phyloP scores from a whole-genome alignment of 2,888 invertebrate species.

The Diloba caeruleocephala region DNA sequence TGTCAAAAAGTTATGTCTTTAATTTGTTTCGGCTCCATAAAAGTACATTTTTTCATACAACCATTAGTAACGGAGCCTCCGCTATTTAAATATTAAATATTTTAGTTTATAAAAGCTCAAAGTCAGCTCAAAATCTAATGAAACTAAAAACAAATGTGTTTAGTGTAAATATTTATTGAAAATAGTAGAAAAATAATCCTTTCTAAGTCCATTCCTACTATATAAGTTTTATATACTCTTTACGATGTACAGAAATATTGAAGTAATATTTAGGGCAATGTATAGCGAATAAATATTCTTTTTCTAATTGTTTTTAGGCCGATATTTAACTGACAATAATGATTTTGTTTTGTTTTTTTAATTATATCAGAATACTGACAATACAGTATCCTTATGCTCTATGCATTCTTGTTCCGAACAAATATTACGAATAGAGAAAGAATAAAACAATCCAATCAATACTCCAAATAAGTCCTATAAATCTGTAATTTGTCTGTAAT shows the following conservation, averaged over 20 bases:
- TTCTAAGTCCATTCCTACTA: slow-evolving; percentile 77
- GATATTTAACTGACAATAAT: too few relatives aligned
- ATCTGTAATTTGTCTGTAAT: too few relatives aligned
- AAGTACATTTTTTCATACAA: slow-evolving; percentile 72
- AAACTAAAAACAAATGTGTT: slow-evolving; percentile 52
- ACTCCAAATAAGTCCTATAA: too few relatives aligned
- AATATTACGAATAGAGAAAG: too few relatives aligned
- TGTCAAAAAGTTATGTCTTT: neutral
- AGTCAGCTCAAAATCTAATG: slow-evolving; percentile 82
- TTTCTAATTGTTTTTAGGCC: slow-evolving; percentile 23
- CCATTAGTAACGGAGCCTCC: slow-evolving; percentile 53
- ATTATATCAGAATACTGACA: too few relatives aligned
- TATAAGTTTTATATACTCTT: slow-evolving; percentile 74
- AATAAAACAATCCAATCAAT: too few relatives aligned
- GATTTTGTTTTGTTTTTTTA: too few relatives aligned
- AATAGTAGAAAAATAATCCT: slow-evolving; percentile 61
- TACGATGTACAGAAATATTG: slow-evolving; percentile 49
- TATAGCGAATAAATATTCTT: slow-evolving; percentile 41
- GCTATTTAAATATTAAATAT: slow-evolving; percentile 60
- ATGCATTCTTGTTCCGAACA: too few relatives aligned
- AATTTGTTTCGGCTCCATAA: slow-evolving; percentile 51
- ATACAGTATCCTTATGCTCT: too few relatives aligned
- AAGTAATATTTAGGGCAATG: slow-evolving; percentile 41
- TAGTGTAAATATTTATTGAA: slow-evolving; percentile 77
- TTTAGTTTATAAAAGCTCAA: slow-evolving; percentile 87